Base-by-base conservation (phyloP, 2,888 invertebrate species). In the Escarpia spicata region DNA sequence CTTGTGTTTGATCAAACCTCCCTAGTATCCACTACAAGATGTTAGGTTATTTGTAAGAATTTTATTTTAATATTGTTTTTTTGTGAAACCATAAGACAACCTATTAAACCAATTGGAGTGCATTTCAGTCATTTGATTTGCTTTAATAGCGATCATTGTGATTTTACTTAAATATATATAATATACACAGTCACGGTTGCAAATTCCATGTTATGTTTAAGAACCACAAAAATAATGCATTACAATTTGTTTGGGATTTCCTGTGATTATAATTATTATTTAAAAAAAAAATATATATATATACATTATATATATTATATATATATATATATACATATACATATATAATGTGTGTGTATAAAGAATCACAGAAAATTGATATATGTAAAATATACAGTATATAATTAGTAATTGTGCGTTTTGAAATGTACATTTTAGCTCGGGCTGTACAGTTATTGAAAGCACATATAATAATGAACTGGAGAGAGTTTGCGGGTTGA, bases 241-340 rank as follows among this genome's bases (percentile, higher is more conserved):
- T 12, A 52, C 52, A 52, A 52, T 12, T 12, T 12, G 0, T 52
- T 12, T 12, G 52, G 52, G 52, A 52, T 9, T 52, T 52, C 9
- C 3, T 52, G 52, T 52, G 6, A 52, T 52, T 0, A 37, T 37
- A 37, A 37, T 9, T n/a, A n/a, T n/a, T 52, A 52, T 52, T 1
- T 52, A 12, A 10, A 52, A 10, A 52, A 52, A 10, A 10, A 52
- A 9, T 4, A 52, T 10, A 10, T 52, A 10, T 52, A 52, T 52
- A 52, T 4, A 9, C 8, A 90, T 31, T 3, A 8, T 90, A 31
- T 31, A 90, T 90, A 9, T 37, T 90, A 90, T 90, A 43, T 9
- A 43, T 90, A 43, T 90, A 90, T 90, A 90, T 10, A 90, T 90
- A 90, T 90, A 90, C 12, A 90, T 90, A 90, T 90, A 90, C 58